Base-by-base conservation (phyloP, 2,888 invertebrate genomes). In the Agrypnus murinus region DNA sequence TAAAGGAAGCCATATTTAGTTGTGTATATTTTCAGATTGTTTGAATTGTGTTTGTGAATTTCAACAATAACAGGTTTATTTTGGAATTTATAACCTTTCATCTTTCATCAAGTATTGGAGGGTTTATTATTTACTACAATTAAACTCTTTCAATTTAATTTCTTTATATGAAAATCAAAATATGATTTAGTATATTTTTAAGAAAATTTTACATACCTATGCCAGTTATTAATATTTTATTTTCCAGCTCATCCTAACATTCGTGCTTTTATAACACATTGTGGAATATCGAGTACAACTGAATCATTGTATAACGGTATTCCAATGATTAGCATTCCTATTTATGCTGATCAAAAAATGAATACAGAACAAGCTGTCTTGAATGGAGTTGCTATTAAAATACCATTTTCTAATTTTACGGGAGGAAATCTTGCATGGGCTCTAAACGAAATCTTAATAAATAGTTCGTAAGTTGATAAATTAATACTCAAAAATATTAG, bases 221-320 rank as follows among this genome's bases (percentile, higher is more conserved):
- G n/a, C n/a, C n/a, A n/a, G n/a, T 25, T 25, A n/a, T n/a, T n/a
- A n/a, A n/a, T 25, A 3, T 25, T 2, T 25, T 25, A 25, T 5
- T 38, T 57, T 5, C n/a, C 58, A 58, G 58, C 43, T 5, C 58
- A 58, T 43, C 43, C 58, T 7, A 58, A 58, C 19, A 14, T 58
- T 40, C 58, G 58, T 12, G 58, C 19, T 9, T 58, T 58, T 31
- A 58, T 58, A 6, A 36, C 43, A 4, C 58, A 58, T 12, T 5
- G 40, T 7, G 58, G 58, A 3, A 14, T 58, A 38, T 12, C 31
- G 25, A 58, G 58, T 15, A 14, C 9, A 25, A 58, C 58, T 1
- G 58, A 58, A 25, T 38, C 58, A 17, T 6, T 58, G 0, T 58
- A 43, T 12, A 19, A 12, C 14, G 58, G 58, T n/a, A 25, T 58